Conservation (phyloP, 35 echinoderm and acorn worm species). For the Chiridota heheva region DNA sequence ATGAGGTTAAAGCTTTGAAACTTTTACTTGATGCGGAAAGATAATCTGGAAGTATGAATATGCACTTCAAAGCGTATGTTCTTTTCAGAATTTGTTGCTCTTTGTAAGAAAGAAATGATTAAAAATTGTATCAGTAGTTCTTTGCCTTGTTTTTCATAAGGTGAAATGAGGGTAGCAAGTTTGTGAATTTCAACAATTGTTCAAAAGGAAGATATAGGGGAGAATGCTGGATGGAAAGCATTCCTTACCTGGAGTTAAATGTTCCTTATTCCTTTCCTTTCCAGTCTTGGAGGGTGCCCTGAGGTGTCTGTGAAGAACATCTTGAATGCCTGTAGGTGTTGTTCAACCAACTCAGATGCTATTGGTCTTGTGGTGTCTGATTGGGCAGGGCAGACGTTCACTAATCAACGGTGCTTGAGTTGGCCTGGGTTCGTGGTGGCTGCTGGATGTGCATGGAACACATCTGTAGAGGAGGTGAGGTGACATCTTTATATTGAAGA, state of each 20-base stretch:
- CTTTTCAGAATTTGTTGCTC: too few species aligned
- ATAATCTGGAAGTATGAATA: too few species aligned
- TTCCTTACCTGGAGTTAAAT: neutral
- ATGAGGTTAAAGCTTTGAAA: too few species aligned
- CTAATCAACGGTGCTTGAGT: conserved; percentile 66
- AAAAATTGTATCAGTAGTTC: too few species aligned
- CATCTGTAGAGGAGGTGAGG: conserved; percentile 53
- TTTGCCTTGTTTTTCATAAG: too few species aligned
- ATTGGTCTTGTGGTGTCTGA: conserved; percentile 78
- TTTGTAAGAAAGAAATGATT: too few species aligned
- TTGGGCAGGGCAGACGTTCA: conserved; percentile 70
- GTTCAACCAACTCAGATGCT: conserved; percentile 54
- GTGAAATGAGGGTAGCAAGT: too few species aligned
- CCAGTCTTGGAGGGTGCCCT: conserved; percentile 83
- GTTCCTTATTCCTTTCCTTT: neutral
- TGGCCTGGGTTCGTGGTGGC: conserved; percentile 77
- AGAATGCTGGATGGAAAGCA: neutral
- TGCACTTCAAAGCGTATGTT: too few species aligned
- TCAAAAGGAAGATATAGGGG: neutral
- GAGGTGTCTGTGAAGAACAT: conserved; percentile 73
- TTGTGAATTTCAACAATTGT: neutral
- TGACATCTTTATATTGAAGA: neutral
- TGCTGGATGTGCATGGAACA: conserved; percentile 79
- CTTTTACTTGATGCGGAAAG: too few species aligned
- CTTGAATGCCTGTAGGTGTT: conserved; percentile 66